Percentiles rank a stretch among this genome's conserved stretches.
Conservation (phyloP, 2,113 vertebrate genomes). For the Tonatia bakeri region DNA sequence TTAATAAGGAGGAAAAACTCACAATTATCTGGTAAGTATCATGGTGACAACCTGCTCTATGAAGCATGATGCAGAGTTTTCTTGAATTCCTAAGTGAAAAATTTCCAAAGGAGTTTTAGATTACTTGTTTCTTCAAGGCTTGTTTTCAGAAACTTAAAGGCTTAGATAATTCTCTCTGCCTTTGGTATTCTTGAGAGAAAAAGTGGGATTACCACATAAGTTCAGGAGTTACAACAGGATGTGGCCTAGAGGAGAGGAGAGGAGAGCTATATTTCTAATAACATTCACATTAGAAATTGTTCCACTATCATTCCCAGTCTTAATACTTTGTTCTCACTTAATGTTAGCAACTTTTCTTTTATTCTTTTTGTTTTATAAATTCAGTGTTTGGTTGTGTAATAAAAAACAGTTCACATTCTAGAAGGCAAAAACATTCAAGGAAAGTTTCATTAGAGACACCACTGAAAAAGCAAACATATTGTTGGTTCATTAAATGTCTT, state of each 20-base stretch:
- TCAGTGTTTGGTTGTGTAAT: neutral
- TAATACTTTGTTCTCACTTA: neutral
- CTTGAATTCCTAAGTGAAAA: neutral
- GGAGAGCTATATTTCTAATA: neutral
- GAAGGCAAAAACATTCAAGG: conserved; percentile 6
- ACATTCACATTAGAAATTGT: neutral
- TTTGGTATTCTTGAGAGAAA: conserved; percentile 1
- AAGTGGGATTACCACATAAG: neutral
- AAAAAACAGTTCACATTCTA: neutral
- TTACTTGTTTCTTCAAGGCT: neutral
- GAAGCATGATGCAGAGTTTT: neutral
- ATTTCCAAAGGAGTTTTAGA: neutral
- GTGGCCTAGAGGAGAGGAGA: neutral
- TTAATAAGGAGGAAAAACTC: neutral
- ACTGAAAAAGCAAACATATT: neutral
- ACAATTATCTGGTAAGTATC: neutral
- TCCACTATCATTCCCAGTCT: neutral
- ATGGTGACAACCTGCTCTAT: neutral
- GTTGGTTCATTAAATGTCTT: conserved; percentile 25
- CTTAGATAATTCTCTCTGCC: neutral
- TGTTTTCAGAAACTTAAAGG: neutral
- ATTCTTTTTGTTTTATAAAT: neutral
- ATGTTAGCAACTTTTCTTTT: neutral
- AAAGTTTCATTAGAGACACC: neutral
- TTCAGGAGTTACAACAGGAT: neutral